Evolutionary conservation across 2,797 vertebrate species (phyloP).

Genomic region (Craterocephalus amniculus): DNA sequence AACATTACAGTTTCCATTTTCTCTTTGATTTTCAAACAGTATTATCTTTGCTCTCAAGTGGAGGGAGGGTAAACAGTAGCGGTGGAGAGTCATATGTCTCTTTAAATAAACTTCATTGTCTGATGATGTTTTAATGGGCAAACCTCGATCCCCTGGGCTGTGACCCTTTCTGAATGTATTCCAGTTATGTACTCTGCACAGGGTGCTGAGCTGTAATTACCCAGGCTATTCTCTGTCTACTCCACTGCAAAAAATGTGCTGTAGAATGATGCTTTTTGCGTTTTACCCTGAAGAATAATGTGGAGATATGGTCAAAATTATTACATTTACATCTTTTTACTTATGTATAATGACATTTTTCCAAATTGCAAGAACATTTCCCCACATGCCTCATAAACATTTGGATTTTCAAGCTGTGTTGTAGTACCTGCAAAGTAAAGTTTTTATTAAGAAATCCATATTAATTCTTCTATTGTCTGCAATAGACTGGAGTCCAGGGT

Average conservation of each 20-base stretch:
- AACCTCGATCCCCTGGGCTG: constrained; percentile 68
- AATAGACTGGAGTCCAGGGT: too few species aligned
- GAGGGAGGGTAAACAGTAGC: constrained; percentile 73
- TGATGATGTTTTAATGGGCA: constrained; percentile 79
- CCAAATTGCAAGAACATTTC: too few species aligned
- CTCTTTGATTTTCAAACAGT: constrained; percentile 58
- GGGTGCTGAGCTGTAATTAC: constrained; percentile 65
- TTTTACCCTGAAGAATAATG: neutral
- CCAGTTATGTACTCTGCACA: constrained; percentile 40
- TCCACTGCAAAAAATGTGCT: constrained; percentile 53
- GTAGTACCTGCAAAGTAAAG: neutral
- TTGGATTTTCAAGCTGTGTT: neutral
- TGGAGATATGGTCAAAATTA: neutral
- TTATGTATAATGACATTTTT: neutral
- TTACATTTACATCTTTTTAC: too few species aligned
- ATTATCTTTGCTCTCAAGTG: constrained; percentile 66
- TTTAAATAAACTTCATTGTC: constrained; percentile 75
- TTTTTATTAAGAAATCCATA: neutral
- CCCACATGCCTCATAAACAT: neutral
- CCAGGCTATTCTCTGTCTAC: constrained; percentile 54
- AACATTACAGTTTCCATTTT: constrained; percentile 60
- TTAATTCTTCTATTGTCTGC: neutral
- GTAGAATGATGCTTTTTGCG: neutral
- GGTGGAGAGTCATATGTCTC: constrained; percentile 67
- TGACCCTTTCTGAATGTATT: constrained; percentile 57